Evolutionary conservation across 2,888 invertebrate species (phyloP).

Genomic region (Eulithis prunata): DNA sequence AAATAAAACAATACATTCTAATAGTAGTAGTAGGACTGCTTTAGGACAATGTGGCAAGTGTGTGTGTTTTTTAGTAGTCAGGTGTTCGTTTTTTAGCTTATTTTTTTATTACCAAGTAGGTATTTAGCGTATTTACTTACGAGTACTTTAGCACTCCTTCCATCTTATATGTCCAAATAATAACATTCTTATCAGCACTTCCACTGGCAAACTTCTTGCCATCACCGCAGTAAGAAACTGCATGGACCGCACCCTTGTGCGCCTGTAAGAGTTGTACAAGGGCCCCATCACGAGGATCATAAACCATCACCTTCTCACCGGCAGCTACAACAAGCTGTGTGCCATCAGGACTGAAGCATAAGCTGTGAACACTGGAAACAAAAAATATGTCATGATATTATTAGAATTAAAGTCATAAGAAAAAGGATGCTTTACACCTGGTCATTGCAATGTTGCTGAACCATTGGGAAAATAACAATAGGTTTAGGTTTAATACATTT

Average conservation of each 20-base stretch:
- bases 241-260: constrained; percentile 97
- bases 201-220: constrained; percentile 99
- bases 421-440: too few species aligned
- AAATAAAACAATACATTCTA: too few species aligned
- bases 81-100: too few species aligned
- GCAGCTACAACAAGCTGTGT: constrained; percentile 96
- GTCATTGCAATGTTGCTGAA: too few species aligned
- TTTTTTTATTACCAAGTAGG: too few species aligned
- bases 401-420: too few species aligned
- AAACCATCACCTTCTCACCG: constrained; percentile 97
- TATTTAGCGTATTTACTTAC: constrained; percentile 79
- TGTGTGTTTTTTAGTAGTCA: too few species aligned
- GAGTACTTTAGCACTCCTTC: constrained; percentile 98
- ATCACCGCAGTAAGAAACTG: constrained; percentile 95
- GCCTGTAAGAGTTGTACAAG: constrained; percentile 97
- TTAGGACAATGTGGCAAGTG: too few species aligned
- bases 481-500: too few species aligned
- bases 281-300: constrained; percentile 95
- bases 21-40: too few species aligned
- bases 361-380: constrained; percentile 92
- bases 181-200: constrained; percentile 98
- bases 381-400: too few species aligned
- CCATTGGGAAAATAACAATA: too few species aligned
- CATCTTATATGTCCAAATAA: constrained; percentile 98
- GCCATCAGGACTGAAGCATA: constrained; percentile 98